phyloP scores from a whole-genome alignment of 2,113 vertebrate genomes.

The Tonatia bakeri region DNA sequence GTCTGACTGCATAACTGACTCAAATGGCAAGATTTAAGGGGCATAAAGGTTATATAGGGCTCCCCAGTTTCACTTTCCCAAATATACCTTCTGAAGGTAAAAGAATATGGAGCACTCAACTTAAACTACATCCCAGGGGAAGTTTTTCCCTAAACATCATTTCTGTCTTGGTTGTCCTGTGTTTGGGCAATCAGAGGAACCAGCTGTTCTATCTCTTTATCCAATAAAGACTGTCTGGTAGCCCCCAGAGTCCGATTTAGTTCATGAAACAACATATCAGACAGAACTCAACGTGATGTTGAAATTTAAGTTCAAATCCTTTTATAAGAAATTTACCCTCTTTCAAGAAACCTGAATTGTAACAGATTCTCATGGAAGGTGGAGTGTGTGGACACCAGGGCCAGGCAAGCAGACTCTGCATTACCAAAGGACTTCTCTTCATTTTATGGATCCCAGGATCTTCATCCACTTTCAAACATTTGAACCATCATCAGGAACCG shows the following conservation, averaged over 20 bases:
- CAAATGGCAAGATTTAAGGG: neutral
- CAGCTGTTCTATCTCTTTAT: neutral
- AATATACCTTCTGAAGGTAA: neutral
- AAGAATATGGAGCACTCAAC: neutral
- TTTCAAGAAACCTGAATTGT: neutral
- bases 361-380: neutral
- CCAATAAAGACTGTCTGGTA: neutral
- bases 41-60: neutral
- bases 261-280: neutral
- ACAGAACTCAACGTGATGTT: neutral
- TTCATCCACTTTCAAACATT: neutral
- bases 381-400: neutral
- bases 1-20: neutral
- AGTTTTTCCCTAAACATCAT: neutral
- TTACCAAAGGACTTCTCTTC: neutral
- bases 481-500: neutral
- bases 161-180: neutral
- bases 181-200: neutral
- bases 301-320: conserved; percentile 34
- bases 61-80: neutral
- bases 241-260: neutral
- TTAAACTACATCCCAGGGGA: neutral
- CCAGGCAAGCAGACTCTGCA: neutral
- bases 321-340: neutral
- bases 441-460: neutral